Base-by-base conservation (phyloP, 2,888 invertebrate species). In the Fissipunctia ypsillon region DNA sequence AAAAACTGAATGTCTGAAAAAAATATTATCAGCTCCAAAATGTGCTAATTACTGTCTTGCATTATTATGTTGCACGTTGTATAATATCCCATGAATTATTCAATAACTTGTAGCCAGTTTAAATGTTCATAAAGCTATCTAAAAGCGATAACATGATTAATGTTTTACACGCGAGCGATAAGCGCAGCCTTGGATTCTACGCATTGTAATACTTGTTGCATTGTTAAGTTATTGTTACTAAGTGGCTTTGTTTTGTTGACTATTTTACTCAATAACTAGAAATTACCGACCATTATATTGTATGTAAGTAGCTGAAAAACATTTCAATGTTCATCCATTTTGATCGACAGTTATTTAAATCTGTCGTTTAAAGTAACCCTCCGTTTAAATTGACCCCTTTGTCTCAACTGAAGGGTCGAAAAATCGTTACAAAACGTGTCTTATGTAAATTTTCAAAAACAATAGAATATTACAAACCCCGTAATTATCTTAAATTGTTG, bases 401-500 rank as follows among this genome's bases (percentile, higher is more conserved):
- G 84, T 84, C 73, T 83, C 69, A 80, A 83, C 50, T 73, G 68
- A 74, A 74, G 74, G 65, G 70, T 76, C 67, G 35, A 73, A 78
- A 83, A 80, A 71, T 77, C 81, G 81, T 85, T 81, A 85, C 77
- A 81, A 81, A 81, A 84, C 68, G 68, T 70, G 41, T 86, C 83
- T 87, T 84, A 90, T 90, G 89, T 79, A 88, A 90, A 91, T 85
- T 81, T 81, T 43, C 57, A 84, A 86, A 88, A 90, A 90, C 90
- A 91, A 92, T 91, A 85, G 35, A n/a, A 50, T 28, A 7, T 59
- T 67, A 50, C 31, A 35, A 80, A 84, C 89, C 89, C 89, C 85
- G 78, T 93, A 93, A 93, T 95, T 82, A 83, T 83, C 69, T 54
- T 92, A 90, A 85, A 82, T 78, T 85, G 86, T 89, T 84, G 88